Evolutionary conservation across 2,113 vertebrate species (phyloP).

Genomic region (rabbit (Oryctolagus cuniculus)): DNA sequence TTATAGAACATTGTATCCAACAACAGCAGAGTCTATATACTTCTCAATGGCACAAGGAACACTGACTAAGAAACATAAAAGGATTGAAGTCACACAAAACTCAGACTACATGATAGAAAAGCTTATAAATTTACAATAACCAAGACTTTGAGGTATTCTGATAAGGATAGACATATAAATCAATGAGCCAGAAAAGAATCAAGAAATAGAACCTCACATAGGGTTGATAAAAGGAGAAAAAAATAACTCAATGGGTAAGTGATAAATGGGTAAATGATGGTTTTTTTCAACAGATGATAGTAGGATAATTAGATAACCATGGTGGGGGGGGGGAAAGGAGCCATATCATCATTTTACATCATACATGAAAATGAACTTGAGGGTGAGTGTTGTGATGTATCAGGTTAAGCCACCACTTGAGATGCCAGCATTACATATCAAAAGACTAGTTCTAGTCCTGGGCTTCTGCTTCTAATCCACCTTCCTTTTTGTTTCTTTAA

Average conservation of each 20-base stretch:
- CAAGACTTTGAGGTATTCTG: constrained; percentile 1
- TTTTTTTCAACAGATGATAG: not conserved
- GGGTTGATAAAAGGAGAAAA: not conserved
- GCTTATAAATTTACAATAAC: constrained; percentile 29
- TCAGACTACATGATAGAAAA: not conserved
- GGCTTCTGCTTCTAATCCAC: too few species aligned
- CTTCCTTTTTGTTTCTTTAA: too few species aligned
- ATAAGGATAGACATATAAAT: not conserved
- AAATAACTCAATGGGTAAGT: constrained; percentile 48
- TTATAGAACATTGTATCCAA: not conserved
- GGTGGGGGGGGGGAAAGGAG: not conserved
- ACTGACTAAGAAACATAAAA: not conserved
- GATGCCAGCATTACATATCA: too few species aligned
- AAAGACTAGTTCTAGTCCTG: too few species aligned
- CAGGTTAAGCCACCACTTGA: too few species aligned
- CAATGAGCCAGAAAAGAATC: constrained; percentile 39
- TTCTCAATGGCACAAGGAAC: not conserved
- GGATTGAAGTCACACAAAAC: not conserved
- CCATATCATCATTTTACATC: constrained; percentile 6
- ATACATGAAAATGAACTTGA: not conserved
- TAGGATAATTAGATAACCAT: not conserved
- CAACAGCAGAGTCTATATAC: not conserved
- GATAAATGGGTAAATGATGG: not conserved
- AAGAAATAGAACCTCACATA: not conserved
- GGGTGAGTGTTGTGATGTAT: too few species aligned